Percentiles rank a stretch among this genome's conserved stretches.
Conservation (phyloP, 2,113 vertebrate genomes). For the Mesembrinibis cayennensis region DNA sequence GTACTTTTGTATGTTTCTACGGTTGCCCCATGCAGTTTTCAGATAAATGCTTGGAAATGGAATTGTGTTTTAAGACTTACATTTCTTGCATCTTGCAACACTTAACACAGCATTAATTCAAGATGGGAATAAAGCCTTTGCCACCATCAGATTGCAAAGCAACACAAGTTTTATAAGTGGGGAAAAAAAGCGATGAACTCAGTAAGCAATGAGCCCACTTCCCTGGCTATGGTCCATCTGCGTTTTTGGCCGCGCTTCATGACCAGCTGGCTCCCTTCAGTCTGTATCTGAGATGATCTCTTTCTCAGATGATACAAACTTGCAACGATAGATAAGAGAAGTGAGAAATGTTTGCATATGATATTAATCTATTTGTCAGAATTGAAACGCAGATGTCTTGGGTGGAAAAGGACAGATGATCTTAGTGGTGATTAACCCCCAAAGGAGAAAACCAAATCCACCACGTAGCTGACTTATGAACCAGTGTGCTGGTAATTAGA, state of each 20-base stretch:
- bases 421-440: conserved; percentile 43
- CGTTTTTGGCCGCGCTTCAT: neutral
- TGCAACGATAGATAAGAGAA: neutral
- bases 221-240: neutral
- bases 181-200: neutral
- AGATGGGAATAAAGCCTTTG: neutral
- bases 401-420: neutral
- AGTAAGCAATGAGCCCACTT: neutral
- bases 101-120: neutral
- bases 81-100: neutral
- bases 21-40: neutral
- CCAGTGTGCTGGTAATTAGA: neutral
- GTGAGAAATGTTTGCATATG: conserved; percentile 18
- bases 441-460: neutral
- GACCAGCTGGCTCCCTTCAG: conserved; percentile 35
- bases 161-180: neutral
- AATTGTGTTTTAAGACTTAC: neutral
- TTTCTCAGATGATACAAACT: conserved; percentile 8
- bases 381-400: neutral
- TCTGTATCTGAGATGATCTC: conserved; percentile 40
- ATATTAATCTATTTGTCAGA: conserved; percentile 39
- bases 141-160: neutral
- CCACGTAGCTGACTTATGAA: neutral
- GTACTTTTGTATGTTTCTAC: neutral
- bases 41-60: neutral